phyloP scores from a whole-genome alignment of 1,140 invertebrate species.

The Nomia melanderi region DNA sequence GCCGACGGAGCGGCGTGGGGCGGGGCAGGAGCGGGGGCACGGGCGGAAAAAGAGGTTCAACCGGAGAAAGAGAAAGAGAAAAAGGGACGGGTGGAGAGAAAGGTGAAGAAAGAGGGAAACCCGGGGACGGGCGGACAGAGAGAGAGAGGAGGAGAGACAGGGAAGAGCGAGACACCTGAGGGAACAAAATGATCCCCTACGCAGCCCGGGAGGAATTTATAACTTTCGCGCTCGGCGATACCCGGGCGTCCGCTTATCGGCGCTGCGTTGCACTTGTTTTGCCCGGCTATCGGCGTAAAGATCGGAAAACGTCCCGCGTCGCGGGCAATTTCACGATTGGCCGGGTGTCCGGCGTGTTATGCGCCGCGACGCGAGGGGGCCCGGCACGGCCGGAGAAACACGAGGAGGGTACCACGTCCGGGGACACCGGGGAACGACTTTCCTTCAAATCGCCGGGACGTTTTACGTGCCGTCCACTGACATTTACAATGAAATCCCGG shows the following conservation, averaged over 20 bases:
- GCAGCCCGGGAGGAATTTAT: conserved; percentile 25
- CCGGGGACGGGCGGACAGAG: not conserved
- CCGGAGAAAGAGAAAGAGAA: conserved; percentile 17
- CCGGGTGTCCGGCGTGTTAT: conserved; percentile 18
- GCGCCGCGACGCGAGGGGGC: not conserved
- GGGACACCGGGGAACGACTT: conserved; percentile 45
- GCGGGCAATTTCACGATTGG: conserved; percentile 42
- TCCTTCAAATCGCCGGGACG: conserved; percentile 63
- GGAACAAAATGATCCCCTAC: conserved; percentile 15
- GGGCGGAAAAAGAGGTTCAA: conserved; percentile 24
- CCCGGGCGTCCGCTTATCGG: conserved; percentile 4
- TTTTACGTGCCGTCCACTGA: conserved; percentile 56
- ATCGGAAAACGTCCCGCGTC: conserved; percentile 36
- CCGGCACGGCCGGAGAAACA: not conserved
- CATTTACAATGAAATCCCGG: conserved; percentile 63
- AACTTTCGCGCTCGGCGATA: conserved; percentile 20
- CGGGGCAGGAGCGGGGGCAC: not conserved
- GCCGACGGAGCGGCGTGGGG: conserved; percentile 34
- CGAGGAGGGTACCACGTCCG: not conserved
- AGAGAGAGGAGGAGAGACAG: not conserved
- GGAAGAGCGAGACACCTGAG: not conserved
- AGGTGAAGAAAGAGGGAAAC: not conserved
- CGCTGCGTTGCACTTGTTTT: conserved; percentile 39
- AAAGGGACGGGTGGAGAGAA: not conserved
- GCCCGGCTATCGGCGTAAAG: conserved; percentile 31